Base-by-base conservation (phyloP, 1,140 invertebrate genomes). In the Pseudomyrmex sp. region DNA sequence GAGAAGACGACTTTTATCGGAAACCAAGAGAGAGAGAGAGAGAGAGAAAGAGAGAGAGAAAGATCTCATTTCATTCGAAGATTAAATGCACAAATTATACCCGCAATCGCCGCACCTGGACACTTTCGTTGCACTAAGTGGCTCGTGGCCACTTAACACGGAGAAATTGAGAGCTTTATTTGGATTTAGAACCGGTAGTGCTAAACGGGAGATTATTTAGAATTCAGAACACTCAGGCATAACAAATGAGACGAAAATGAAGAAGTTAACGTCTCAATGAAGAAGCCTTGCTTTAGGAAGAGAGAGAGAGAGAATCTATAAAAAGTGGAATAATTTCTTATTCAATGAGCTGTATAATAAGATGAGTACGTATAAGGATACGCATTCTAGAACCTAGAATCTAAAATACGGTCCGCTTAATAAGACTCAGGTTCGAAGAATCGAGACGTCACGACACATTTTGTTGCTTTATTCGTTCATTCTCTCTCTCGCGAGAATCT, bases 31-130 rank as follows among this genome's bases (percentile, higher is more conserved):
- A 18, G 7, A 58, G 18, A 18, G 18, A 18, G 7, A 58, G 15
- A 50, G 26, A 74, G 35, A 35, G 35, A 35, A 3, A 35, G 35
- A 35, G 35, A 35, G 35, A 35, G 35, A 35, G 5, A 5, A 0
- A 35, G 35, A 35, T 35, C 73, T 13, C 35, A 83, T 50, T 85
- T 85, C 46, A 84, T 77, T 65, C 54, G 52, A 56, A 46, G 18
- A 77, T 84, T 77, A 85, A 84, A 65, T 20, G 73, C 20, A 61
- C 23, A 65, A 85, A 83, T 85, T 83, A 83, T 35, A 23, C n/a
- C 15, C 13, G n/a, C 35, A 35, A 7, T 35, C 35, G 20, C 1
- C 35, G 54, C 54, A 48, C 46, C 44, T 63, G 72, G 20, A 35
- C 35, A 44, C 46, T 20, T 20, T 26, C 23, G 20, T 74, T 35